A percentile compares a stretch with the other conserved stretches of the same genome.
Conservation (phyloP, 23 tunicate species). For the Ciona savignyi region DNA sequence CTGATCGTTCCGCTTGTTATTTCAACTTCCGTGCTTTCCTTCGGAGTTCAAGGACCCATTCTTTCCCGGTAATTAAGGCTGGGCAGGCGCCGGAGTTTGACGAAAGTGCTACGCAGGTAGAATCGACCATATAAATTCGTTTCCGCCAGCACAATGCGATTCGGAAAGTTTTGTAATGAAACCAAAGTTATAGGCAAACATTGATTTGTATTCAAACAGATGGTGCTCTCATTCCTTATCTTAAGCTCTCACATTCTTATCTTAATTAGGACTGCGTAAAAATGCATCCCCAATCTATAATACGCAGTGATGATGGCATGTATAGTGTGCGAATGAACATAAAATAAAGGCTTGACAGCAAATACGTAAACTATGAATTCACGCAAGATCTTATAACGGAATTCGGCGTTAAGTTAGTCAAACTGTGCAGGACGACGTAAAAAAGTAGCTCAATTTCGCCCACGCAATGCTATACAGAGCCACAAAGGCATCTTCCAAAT, state of each 20-base stretch:
- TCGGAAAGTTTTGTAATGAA: not conserved
- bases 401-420: not conserved
- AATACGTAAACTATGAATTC: too few species aligned
- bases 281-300: too few species aligned
- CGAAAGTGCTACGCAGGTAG: not conserved
- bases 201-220: too few species aligned
- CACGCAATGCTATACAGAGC: not conserved
- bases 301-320: too few species aligned
- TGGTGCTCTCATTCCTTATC: too few species aligned
- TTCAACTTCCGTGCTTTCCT: not conserved
- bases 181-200: too few species aligned
- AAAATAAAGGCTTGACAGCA: too few species aligned
- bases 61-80: not conserved
- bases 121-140: not conserved
- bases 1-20: not conserved
- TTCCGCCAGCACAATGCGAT: not conserved
- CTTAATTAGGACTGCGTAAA: too few species aligned
- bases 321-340: too few species aligned
- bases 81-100: not conserved
- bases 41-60: not conserved
- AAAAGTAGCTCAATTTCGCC: too few species aligned
- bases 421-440: not conserved
- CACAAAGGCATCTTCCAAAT: too few species aligned
- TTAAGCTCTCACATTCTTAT: too few species aligned
- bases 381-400: not conserved